phyloP scores from a whole-genome alignment of 2,888 invertebrate species.

The Trichopoda pennipes region DNA sequence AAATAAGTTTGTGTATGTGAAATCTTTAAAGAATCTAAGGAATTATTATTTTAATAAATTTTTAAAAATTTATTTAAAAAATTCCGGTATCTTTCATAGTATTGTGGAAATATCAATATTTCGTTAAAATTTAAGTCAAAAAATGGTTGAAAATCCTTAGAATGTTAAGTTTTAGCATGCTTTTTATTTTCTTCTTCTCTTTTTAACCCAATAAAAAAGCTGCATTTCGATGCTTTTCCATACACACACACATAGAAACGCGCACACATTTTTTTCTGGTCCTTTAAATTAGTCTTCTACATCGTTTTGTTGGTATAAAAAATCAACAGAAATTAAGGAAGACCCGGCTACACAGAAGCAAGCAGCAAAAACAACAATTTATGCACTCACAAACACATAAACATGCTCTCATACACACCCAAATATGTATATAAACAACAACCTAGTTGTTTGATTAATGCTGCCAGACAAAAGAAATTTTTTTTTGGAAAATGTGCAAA shows the following conservation, averaged over 20 bases:
- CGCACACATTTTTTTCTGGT: conserved; percentile 20
- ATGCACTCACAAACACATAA: conserved; percentile 32
- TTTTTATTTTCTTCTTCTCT: conserved; percentile 19
- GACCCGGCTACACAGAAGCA: conserved; percentile 57
- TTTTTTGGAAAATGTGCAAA: neutral
- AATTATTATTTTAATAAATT: neutral
- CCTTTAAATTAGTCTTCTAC: conserved; percentile 21
- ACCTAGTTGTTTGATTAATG: neutral
- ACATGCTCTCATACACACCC: conserved; percentile 37
- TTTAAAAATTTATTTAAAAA: neutral
- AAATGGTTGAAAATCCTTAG: conserved; percentile 41
- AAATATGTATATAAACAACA: conserved; percentile 32
- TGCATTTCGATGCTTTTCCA: conserved; percentile 64
- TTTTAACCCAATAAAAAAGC: conserved; percentile 66
- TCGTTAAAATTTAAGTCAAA: conserved; percentile 7
- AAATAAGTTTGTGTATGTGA: neutral
- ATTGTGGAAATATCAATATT: conserved; percentile 65
- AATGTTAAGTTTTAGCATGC: conserved; percentile 36
- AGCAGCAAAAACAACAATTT: conserved; percentile 29
- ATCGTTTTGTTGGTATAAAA: conserved; percentile 28
- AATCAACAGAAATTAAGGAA: conserved; percentile 61
- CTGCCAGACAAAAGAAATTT: conserved; percentile 16
- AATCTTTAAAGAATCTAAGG: neutral
- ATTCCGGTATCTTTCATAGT: conserved; percentile 24
- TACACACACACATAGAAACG: neutral